phyloP scores from a whole-genome alignment of 2,888 invertebrate genomes.

The Omphaloscelis lunosa region DNA sequence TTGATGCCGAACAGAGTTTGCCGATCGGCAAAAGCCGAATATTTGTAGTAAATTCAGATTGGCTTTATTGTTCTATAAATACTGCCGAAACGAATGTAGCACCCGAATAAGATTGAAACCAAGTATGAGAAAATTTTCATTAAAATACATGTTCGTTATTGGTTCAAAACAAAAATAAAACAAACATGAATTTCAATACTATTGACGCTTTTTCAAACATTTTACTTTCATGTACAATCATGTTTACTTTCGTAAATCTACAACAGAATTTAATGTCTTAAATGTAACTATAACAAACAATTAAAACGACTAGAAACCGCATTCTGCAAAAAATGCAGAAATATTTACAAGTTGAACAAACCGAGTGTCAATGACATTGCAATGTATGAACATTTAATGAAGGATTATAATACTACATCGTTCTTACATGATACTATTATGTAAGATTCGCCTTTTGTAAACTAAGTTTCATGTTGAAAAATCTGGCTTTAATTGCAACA shows the following conservation, averaged over 20 bases:
- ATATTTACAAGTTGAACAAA: constrained; percentile 48
- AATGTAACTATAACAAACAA: background rate
- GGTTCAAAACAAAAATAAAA: too few relatives aligned
- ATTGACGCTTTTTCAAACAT: too few relatives aligned
- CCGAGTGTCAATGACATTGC: constrained; percentile 46
- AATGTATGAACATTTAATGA: constrained; percentile 1
- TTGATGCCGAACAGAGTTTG: too few relatives aligned
- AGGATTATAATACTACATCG: constrained; percentile 17
- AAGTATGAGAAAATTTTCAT: too few relatives aligned
- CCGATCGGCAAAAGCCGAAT: too few relatives aligned
- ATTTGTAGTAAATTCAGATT: too few relatives aligned
- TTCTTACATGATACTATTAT: background rate
- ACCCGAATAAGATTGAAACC: too few relatives aligned
- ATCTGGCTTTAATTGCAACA: background rate
- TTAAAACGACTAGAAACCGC: constrained; percentile 47
- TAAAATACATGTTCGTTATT: too few relatives aligned
- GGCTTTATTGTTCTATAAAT: too few relatives aligned
- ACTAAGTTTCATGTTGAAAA: background rate
- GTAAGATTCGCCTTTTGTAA: constrained; percentile 1
- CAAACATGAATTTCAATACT: too few relatives aligned
- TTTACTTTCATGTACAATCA: too few relatives aligned
- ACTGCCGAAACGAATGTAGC: too few relatives aligned
- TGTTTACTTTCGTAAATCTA: background rate
- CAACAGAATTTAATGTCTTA: background rate
- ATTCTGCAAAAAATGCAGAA: constrained; percentile 19